Base-by-base conservation (phyloP, 2,113 vertebrate genomes). In the Micromys minutus region DNA sequence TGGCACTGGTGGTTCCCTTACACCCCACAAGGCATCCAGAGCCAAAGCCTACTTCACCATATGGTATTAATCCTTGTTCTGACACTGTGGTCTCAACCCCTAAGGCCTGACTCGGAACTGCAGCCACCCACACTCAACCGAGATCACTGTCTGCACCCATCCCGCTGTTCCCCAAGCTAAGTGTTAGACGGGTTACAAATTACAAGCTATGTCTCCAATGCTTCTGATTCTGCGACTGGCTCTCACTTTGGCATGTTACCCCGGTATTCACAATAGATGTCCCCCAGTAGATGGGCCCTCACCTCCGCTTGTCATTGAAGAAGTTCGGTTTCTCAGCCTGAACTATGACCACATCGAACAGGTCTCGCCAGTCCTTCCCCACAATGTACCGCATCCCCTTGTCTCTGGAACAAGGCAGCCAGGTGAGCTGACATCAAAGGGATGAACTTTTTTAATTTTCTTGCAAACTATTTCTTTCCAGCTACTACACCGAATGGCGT, bases 241-340 rank as follows among this genome's bases (percentile, higher is more conserved):
- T n/a, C 67, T 34, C 59, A 67, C 34, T 63, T 52, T 52, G 9
- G 57, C 57, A 50, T 11, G 9, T 15, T 39, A 1, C 16, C 26
- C 16, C 50, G 0, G 59, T 17, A 24, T 81, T 29, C 83, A 29
- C 63, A n/a, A n/a, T n/a, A n/a, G n/a, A n/a, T n/a, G n/a, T n/a
- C 7, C 42, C n/a, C 65, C 3, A 0, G n/a, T 39, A 5, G 65
- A 24, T 0, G 11, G 76, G 95, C 7, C 97, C 99, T 97, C 96
- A 99, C 99, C 99, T 99, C 91, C 99, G 98, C 91, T 99, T 99
- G 97, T 99, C 99, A 2, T 99, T 99, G 97, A 99, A 99, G 96
- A 99, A 99, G 94, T 99, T 98, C 0, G 99, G 99, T 97, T 99
- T 99, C 95, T 99, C 99, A 0, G 99, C 99, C 98, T 99, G 99